These are phyloP conservation scores for Chorisops tibialis DNA, from an alignment of 2,888 invertebrate genomes.

Conservation along the genomic window DNA sequence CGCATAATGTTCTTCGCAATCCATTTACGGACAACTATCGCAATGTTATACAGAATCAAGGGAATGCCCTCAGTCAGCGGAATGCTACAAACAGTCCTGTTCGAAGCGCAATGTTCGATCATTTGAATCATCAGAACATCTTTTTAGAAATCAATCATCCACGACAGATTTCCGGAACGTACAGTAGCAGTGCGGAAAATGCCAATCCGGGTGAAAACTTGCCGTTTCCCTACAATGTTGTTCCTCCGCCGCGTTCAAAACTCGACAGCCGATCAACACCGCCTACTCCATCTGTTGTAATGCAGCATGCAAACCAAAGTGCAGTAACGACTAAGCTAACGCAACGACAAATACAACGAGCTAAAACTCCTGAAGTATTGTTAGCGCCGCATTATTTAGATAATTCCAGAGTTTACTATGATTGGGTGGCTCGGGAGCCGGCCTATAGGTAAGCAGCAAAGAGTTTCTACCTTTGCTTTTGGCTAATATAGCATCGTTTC, in stretches of 20 bases:
- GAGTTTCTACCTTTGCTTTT: background rate
- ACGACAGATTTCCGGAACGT: constrained; percentile 38
- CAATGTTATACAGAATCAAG: constrained; percentile 22
- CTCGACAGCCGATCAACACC: constrained; percentile 40
- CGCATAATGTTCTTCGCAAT: constrained; percentile 35
- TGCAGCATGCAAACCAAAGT: constrained; percentile 34
- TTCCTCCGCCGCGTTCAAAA: constrained; percentile 61
- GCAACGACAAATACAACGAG: constrained; percentile 54
- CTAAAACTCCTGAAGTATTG: constrained; percentile 74
- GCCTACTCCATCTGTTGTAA: constrained; percentile 35
- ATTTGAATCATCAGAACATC: constrained; percentile 36
- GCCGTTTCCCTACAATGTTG: constrained; percentile 54
- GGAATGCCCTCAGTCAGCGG: constrained; percentile 45
- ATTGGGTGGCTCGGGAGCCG: constrained; percentile 51
- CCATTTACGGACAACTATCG: constrained; percentile 34
- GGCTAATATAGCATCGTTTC: background rate
- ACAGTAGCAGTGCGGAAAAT: constrained; percentile 36
- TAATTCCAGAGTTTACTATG: constrained; percentile 50
- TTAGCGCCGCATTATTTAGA: constrained; percentile 72
- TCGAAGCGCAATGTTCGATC: constrained; percentile 45
- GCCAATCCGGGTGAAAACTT: constrained; percentile 36
- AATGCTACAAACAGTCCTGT: constrained; percentile 52
- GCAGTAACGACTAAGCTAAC: constrained; percentile 33
- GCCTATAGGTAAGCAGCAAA: constrained; percentile 28
- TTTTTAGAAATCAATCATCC: constrained; percentile 39